Conservation (phyloP, 2,113 vertebrate species). For the Ornithorhynchus anatinus region DNA sequence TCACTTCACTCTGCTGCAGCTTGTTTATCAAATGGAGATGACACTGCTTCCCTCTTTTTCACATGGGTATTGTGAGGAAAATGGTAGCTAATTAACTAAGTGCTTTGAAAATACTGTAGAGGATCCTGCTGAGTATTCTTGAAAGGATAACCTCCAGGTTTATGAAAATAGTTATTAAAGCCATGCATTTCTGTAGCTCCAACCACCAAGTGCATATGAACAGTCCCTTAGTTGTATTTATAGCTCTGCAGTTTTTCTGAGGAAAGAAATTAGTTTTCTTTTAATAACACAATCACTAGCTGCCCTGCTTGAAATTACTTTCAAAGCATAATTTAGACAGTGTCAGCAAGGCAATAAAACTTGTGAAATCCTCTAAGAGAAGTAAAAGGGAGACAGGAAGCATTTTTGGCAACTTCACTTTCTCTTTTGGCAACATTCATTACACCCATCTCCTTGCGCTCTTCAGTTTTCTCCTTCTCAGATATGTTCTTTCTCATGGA, state of each 20-base stretch:
- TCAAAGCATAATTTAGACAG: slow-evolving; percentile 48
- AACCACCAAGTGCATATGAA: slow-evolving; percentile 2
- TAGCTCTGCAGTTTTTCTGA: slow-evolving; percentile 3
- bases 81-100: slow-evolving; percentile 35
- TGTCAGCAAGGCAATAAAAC: slow-evolving; percentile 35
- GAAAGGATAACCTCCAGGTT: slow-evolving; percentile 27
- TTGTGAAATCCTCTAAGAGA: slow-evolving; percentile 7
- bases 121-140: slow-evolving; percentile 16
- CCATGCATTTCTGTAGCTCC: slow-evolving; percentile 35
- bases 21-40: not conserved
- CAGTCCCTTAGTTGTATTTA: slow-evolving; percentile 39
- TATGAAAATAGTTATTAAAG: slow-evolving; percentile 40
- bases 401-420: not conserved
- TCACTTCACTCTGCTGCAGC: not conserved
- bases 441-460: not conserved
- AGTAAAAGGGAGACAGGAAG: slow-evolving; percentile 1
- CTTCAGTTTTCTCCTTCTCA: not conserved
- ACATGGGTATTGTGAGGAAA: slow-evolving; percentile 10
- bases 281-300: slow-evolving; percentile 25
- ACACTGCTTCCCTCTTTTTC: not conserved
- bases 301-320: slow-evolving; percentile 25
- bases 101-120: not conserved
- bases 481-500: not conserved
- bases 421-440: not conserved
- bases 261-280: slow-evolving; percentile 56